Conservation (phyloP, 2,888 invertebrate genomes). For the Scaptomyza tumidula region DNA sequence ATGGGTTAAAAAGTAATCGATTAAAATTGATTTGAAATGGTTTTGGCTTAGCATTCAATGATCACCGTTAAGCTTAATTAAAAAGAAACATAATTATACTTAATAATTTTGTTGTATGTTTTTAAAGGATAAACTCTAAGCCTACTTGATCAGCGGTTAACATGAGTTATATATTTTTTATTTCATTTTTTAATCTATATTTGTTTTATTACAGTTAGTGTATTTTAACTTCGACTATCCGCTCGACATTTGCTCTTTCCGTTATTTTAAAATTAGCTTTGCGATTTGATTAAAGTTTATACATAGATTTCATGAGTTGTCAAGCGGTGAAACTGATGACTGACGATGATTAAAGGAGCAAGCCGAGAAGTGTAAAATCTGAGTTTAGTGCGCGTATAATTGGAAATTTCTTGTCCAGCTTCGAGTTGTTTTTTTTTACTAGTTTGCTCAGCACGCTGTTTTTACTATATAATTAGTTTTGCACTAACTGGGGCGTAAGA, state of each 20-base stretch:
- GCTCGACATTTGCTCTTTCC: background rate
- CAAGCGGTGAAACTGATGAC: slow-evolving; percentile 39
- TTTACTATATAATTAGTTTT: slow-evolving; percentile 71
- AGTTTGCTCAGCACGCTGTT: slow-evolving; percentile 21
- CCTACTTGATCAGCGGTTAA: no score
- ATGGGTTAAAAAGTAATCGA: background rate
- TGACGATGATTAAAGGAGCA: slow-evolving; percentile 25
- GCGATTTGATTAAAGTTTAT: slow-evolving; percentile 47
- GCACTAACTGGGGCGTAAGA: slow-evolving; percentile 77
- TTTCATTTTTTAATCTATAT: no score
- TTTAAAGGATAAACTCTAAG: no score
- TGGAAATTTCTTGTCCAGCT: slow-evolving; percentile 56
- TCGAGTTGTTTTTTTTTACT: slow-evolving; percentile 12
- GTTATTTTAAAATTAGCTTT: slow-evolving; percentile 29
- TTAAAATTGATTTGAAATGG: background rate
- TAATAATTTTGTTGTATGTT: no score
- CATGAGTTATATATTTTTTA: no score
- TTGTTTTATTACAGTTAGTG: background rate
- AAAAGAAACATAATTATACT: no score
- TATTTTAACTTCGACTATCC: background rate
- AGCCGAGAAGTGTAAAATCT: slow-evolving; percentile 25
- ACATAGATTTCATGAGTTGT: slow-evolving; percentile 48
- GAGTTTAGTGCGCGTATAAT: slow-evolving; percentile 38
- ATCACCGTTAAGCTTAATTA: no score
- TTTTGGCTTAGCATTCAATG: background rate